Base-by-base conservation (phyloP, 2,888 invertebrate genomes). In the Epinotia brunnichana region DNA sequence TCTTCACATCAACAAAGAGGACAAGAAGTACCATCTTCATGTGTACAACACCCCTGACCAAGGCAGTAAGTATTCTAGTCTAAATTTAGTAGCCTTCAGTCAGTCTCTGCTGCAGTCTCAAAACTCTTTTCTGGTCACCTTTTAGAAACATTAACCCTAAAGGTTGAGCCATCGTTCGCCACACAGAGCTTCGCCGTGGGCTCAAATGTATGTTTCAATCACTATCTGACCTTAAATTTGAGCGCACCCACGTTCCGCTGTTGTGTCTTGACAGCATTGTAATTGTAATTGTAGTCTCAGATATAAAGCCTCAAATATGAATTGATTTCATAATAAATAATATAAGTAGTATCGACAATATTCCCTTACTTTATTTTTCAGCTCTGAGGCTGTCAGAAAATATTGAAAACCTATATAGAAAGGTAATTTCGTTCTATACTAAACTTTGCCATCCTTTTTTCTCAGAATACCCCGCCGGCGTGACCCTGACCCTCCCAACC, bases 11-110 rank as follows among this genome's bases (percentile, higher is more conserved):
- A 95, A 95, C 80, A 95, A 95, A 76, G 95, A 95, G 41, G 95
- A 96, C 77, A 93, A 94, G 76, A 96, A 96, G 78, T 97, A 96
- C 85, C 95, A 96, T 77, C 94, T 96, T 69, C 94, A 95, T 70
- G 86, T 95, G 0, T 96, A 95, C 85, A 85, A 95, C 70, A 94
- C 95, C 66, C 95, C 96, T 0, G 94, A 94, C 13, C 91, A 94
- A 77, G 95, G 95, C 79, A 95, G 95, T 94, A 78, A 88, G 92
- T 90, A 69, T 59, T n/a, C 15, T 21, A 54, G 11, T 10, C 17
- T 7, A 48, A 48, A 48, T n/a, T 13, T n/a, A 48, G 5, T 48
- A 48, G 44, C 4, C n/a, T 48, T 48, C n/a, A n/a, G 15, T 48
- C n/a, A 48, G 5, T n/a, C 15, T 44, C 48, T n/a, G n/a, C 48